Conservation (phyloP, 1,140 invertebrate species). For the Sinella curviseta region DNA sequence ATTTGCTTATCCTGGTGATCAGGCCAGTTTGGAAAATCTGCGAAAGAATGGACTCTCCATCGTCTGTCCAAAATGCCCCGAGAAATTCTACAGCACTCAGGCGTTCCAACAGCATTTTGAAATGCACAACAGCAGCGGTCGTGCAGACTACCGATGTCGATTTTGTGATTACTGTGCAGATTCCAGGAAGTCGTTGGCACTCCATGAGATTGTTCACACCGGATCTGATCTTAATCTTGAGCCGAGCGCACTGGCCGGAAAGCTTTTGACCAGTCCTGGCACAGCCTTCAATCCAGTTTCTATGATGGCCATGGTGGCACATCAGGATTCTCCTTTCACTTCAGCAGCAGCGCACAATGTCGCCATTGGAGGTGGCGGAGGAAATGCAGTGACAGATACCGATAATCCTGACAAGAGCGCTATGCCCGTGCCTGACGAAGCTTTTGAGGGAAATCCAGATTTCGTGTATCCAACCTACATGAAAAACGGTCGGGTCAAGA, state of each 20-base stretch:
- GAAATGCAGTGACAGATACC: not conserved
- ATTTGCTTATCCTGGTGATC: not conserved
- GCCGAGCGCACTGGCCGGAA: conserved; percentile 29
- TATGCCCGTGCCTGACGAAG: conserved; percentile 62
- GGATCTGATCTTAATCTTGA: conserved; percentile 44
- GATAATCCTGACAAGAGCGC: conserved; percentile 49
- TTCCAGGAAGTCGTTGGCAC: conserved; percentile 72
- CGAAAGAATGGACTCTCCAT: conserved; percentile 1
- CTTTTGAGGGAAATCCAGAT: conserved; percentile 66
- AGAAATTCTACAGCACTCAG: conserved; percentile 68
- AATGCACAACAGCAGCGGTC: conserved; percentile 59
- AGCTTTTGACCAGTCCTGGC: conserved; percentile 3
- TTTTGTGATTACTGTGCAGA: conserved; percentile 81
- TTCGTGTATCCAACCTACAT: conserved; percentile 74
- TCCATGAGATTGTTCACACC: conserved; percentile 68
- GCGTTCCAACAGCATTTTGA: conserved; percentile 73
- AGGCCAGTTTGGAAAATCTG: not conserved
- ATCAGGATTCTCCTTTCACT: not conserved
- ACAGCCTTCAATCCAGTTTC: conserved; percentile 50
- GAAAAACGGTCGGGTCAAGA: conserved; percentile 71
- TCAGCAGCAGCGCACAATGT: not conserved
- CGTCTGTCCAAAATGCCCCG: conserved; percentile 66
- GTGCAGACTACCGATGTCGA: conserved; percentile 71
- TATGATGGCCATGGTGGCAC: conserved; percentile 3
- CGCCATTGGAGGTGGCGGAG: not conserved